Percentiles rank a stretch among this genome's conserved stretches.
These are phyloP conservation scores for Athetis lepigone DNA, from an alignment of 2,888 invertebrate species.

Conservation along the genomic window DNA sequence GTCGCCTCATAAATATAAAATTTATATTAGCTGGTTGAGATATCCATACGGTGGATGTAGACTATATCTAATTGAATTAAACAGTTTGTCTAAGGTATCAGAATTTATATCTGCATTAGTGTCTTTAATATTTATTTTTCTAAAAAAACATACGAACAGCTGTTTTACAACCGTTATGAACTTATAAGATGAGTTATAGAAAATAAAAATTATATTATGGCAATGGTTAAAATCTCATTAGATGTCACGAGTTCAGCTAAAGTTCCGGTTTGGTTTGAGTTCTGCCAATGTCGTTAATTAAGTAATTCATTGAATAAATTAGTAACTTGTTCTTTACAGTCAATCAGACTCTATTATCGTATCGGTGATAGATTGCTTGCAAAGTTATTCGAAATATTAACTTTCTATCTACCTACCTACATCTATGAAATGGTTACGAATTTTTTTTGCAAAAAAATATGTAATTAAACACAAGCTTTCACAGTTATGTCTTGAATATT, in stretches of 20 bases:
- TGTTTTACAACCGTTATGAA: background rate
- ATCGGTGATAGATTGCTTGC: conserved; percentile 37
- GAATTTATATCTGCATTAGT: conserved; percentile 33
- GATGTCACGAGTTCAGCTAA: conserved; percentile 14
- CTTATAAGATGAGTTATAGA: background rate
- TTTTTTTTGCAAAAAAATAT: conserved; percentile 36
- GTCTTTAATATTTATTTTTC: conserved; percentile 8
- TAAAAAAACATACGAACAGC: conserved; percentile 8
- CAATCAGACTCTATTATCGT: conserved; percentile 40
- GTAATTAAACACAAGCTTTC: conserved; percentile 29
- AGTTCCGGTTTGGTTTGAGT: conserved; percentile 33
- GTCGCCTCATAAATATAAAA: conserved; percentile 56
- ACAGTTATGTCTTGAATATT: conserved; percentile 14
- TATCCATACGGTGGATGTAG: conserved; percentile 31
- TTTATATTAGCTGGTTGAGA: conserved; percentile 52
- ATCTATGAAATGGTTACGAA: conserved; percentile 29
- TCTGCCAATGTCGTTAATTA: conserved; percentile 38
- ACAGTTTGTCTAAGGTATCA: conserved; percentile 15
- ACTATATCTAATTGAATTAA: conserved; percentile 48
- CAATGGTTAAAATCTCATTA: conserved; percentile 27
- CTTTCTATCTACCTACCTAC: conserved; percentile 44
- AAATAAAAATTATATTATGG: conserved; percentile 16
- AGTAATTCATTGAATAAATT: conserved; percentile 56
- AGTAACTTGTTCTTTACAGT: conserved; percentile 40
- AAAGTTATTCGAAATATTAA: conserved; percentile 40